Percentiles rank a stretch among this genome's conserved stretches.
These are phyloP conservation scores for Microcebus murinus DNA, from an alignment of 2,113 vertebrate species.

Conservation along the genomic window DNA sequence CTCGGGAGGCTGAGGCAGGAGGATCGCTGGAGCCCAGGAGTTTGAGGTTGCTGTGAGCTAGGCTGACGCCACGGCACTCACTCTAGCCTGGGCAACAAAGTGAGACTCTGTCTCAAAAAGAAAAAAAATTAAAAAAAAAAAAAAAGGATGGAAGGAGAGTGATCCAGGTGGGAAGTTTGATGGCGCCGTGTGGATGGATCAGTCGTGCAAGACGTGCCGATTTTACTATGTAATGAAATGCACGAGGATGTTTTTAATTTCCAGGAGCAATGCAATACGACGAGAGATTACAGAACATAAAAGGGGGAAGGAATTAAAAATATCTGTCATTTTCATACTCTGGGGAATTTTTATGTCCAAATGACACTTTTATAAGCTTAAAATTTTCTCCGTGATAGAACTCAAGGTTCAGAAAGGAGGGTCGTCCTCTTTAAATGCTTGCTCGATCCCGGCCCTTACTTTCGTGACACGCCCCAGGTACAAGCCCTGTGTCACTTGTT, in stretches of 20 bases:
- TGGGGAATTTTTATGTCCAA: background rate
- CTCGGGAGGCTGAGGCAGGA: too few relatives aligned
- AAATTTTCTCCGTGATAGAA: background rate
- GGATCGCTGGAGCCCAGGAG: too few relatives aligned
- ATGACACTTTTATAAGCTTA: background rate
- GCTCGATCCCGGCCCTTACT: background rate
- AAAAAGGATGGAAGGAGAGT: background rate
- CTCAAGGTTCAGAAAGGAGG: background rate
- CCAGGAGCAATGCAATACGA: background rate
- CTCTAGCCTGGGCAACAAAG: too few relatives aligned
- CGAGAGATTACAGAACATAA: background rate
- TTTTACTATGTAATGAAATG: fast-evolving
- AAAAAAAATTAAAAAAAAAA: too few relatives aligned
- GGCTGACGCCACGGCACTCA: too few relatives aligned
- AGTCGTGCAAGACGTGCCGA: fast-evolving
- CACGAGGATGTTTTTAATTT: fast-evolving
- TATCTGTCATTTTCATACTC: background rate
- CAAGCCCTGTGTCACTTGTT: background rate
- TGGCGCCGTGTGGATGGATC: fast-evolving
- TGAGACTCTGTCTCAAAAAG: too few relatives aligned
- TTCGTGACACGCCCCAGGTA: background rate
- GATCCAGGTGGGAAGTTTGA: fast-evolving
- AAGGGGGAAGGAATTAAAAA: background rate
- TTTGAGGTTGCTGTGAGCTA: too few relatives aligned
- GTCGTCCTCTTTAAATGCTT: fast-evolving